Base-by-base conservation (phyloP, 2,113 vertebrate genomes). In the Catharus bicknelli region DNA sequence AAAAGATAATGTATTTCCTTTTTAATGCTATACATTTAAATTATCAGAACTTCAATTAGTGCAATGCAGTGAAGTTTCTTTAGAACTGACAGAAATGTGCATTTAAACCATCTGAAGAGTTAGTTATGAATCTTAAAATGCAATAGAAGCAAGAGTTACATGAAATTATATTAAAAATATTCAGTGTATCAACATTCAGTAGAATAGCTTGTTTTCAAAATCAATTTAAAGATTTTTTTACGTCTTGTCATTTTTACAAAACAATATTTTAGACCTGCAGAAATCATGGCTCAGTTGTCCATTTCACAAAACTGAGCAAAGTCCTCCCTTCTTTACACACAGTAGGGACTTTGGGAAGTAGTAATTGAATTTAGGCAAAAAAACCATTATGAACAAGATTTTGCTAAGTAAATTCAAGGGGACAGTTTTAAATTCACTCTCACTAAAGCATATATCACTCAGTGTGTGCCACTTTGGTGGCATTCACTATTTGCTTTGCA, bases 21-120 rank as follows among this genome's bases (percentile, higher is more conserved):
- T 85, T 83, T 55, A 83, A 87, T 76, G 23, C 7, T 59, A 48
- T 85, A 29, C 57, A 80, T 92, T 94, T 80, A 86, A 94, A 88
- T 88, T 66, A 83, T 34, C 59, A 67, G 63, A 89, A 83, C 43
- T 74, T 92, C 55, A 72, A 40, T 69, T 85, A 76, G 32, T 58
- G 48, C 47, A 73, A 13, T 69, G 70, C 26, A 40, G 47, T 4
- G 7, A 86, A 75, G 13, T 15, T 16, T 45, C 27, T 74, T 89
- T 59, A 76, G 63, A 85, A 77, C 27, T 55, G 64, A 48, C 20
- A 84, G 38, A 79, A 94, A 76, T 43, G 13, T 68, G 17, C 43
- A 54, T 87, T 79, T 93, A 66, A 90, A 51, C 13, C 6, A 45
- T 81, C 36, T 79, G 55, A 78, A 72, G 47, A 72, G 3, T 54